Percentiles rank a stretch among this genome's conserved stretches.
Evolutionary conservation across 2,888 invertebrate genomes (phyloP).

Genomic region (Chrysodeixis includens): DNA sequence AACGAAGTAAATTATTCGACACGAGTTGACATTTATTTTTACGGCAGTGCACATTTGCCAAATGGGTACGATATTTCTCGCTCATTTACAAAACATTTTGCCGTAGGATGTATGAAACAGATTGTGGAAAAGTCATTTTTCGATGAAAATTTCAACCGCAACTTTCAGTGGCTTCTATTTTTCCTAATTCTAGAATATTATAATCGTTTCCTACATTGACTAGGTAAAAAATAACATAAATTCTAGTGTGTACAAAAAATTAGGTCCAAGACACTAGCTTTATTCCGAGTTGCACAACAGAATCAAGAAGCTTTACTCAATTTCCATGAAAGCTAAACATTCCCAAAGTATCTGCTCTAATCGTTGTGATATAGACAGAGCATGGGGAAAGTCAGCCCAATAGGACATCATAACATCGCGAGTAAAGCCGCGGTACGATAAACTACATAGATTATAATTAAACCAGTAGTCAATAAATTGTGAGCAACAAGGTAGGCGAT

Average conservation of each 20-base stretch:
- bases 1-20: conserved; percentile 24
- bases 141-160: background rate
- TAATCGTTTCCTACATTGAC: background rate
- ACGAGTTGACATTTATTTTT: conserved; percentile 8
- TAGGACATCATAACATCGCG: conserved; percentile 52
- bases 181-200: background rate
- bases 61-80: conserved; percentile 4
- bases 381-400: conserved; percentile 51
- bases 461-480: conserved; percentile 60
- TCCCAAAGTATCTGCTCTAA: background rate
- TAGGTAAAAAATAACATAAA: too few relatives aligned
- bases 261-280: too few relatives aligned
- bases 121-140: background rate
- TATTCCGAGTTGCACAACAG: background rate
- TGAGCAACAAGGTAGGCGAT: conserved; percentile 44
- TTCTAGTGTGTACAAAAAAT: too few relatives aligned
- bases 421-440: conserved; percentile 46
- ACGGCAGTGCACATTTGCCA: conserved; percentile 5
- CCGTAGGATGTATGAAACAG: background rate
- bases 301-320: background rate
- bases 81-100: conserved; percentile 6
- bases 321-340: background rate
- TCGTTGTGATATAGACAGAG: conserved; percentile 12
- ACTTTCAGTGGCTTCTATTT: background rate
- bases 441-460: conserved; percentile 59